A percentile compares a stretch with the other conserved stretches of the same genome.
Evolutionary conservation across 2,888 invertebrate genomes (phyloP).

Genomic region (Arctia plantaginis): DNA sequence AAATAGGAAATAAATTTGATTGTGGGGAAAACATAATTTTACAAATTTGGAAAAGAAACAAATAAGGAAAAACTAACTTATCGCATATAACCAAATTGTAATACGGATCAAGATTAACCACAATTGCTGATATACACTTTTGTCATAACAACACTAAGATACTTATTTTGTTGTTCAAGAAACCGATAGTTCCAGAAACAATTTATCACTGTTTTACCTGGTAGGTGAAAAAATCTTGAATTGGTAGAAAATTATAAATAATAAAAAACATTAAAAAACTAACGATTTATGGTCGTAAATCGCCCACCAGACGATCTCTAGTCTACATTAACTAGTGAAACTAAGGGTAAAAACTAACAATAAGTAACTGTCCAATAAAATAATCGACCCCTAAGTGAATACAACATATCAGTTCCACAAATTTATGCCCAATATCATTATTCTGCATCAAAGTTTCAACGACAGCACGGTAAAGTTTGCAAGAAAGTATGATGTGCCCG

Average conservation of each 20-base stretch:
- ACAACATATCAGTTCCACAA: background rate
- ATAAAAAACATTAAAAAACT: background rate
- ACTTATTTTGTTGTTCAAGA: background rate
- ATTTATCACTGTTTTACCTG: background rate
- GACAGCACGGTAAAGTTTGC: constrained; percentile 45
- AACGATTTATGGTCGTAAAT: background rate
- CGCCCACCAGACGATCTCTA: background rate
- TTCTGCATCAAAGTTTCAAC: constrained; percentile 56
- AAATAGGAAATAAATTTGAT: background rate
- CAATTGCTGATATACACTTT: background rate
- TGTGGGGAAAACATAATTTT: background rate
- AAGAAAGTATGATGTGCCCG: constrained; percentile 50
- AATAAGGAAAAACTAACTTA: background rate
- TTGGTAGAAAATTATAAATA: background rate
- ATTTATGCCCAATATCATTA: constrained; percentile 38
- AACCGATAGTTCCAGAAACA: background rate
- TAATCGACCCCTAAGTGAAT: constrained; percentile 1
- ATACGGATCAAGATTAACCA: background rate
- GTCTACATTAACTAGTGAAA: background rate
- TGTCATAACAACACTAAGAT: background rate
- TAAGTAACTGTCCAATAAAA: constrained; percentile 1
- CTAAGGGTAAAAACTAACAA: background rate
- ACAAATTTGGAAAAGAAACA: background rate
- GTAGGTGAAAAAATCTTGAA: background rate
- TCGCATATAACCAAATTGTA: background rate